phyloP scores from a whole-genome alignment of 2,888 invertebrate species.

The Mechanitis mazaeus region DNA sequence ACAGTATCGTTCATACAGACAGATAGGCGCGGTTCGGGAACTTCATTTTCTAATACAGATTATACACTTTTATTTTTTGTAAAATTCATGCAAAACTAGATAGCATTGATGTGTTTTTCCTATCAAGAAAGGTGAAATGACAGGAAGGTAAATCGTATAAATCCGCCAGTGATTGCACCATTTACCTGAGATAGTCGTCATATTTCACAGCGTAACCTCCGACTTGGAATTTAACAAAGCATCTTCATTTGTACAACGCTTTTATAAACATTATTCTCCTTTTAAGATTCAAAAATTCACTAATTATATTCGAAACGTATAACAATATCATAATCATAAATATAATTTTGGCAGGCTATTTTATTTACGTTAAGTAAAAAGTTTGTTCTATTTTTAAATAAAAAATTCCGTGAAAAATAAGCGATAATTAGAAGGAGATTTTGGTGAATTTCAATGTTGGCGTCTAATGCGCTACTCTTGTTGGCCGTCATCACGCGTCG shows the following conservation, averaged over 20 bases:
- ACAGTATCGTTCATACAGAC: no score
- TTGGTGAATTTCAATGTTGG: conserved; percentile 55
- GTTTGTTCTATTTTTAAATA: conserved; percentile 30
- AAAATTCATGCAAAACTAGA: conserved; percentile 3
- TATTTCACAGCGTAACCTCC: conserved; percentile 62
- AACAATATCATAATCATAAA: background rate
- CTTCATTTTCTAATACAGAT: background rate
- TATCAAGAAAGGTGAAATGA: conserved; percentile 23
- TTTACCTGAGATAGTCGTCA: conserved; percentile 66
- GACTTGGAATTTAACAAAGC: conserved; percentile 62
- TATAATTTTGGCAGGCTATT: background rate
- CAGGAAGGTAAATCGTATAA: conserved; percentile 50
- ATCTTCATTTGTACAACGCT: conserved; percentile 49
- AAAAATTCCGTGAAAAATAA: conserved; percentile 31
- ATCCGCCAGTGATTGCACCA: conserved; percentile 71
- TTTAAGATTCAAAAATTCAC: conserved; percentile 7
- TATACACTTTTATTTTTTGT: no score
- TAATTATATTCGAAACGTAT: background rate
- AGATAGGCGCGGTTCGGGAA: no score
- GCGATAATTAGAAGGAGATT: conserved; percentile 55
- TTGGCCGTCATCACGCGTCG: conserved; percentile 75
- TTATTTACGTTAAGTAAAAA: conserved; percentile 22
- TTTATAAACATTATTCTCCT: conserved; percentile 30
- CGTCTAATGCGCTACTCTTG: conserved; percentile 75
- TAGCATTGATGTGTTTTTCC: conserved; percentile 2